These are phyloP conservation scores for Urocyon cinereoargenteus DNA, from an alignment of 2,797 vertebrate species.

Conservation along the genomic window DNA sequence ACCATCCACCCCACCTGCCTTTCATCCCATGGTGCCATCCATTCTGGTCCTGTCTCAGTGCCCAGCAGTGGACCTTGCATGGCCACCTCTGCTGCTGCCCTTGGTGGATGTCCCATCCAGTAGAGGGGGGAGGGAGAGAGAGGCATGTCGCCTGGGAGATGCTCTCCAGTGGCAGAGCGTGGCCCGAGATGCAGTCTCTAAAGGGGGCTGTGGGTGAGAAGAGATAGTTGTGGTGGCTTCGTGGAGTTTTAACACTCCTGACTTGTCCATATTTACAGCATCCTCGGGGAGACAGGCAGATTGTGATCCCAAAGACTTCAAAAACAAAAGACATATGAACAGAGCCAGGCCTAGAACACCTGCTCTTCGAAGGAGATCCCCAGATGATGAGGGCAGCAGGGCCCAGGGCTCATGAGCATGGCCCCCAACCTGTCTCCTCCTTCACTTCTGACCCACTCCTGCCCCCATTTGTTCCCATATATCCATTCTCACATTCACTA, in stretches of 20 bases:
- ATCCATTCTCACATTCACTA: rapidly evolving
- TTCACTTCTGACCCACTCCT: too few species aligned
- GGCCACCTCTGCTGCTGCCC: background rate
- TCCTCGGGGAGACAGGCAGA: background rate
- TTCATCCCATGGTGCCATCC: rapidly evolving
- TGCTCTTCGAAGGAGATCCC: background rate
- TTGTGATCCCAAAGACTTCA: background rate
- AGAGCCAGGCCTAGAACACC: background rate
- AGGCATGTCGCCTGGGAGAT: rapidly evolving
- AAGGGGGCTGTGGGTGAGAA: background rate
- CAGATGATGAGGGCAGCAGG: too few species aligned
- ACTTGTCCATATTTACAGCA: rapidly evolving
- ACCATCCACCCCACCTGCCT: rapidly evolving
- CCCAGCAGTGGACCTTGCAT: background rate
- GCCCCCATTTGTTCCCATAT: background rate
- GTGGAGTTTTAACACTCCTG: rapidly evolving
- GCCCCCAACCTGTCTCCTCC: rapidly evolving
- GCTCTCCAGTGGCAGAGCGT: background rate
- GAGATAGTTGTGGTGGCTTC: rapidly evolving
- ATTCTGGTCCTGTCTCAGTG: background rate
- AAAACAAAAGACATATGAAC: background rate
- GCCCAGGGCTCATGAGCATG: rapidly evolving
- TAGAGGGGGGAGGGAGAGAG: background rate
- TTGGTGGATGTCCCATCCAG: rapidly evolving
- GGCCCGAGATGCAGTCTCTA: rapidly evolving